A percentile compares a stretch with the other conserved stretches of the same genome.
phyloP scores from a whole-genome alignment of 2,113 vertebrate genomes.

The Eulemur rufifrons region DNA sequence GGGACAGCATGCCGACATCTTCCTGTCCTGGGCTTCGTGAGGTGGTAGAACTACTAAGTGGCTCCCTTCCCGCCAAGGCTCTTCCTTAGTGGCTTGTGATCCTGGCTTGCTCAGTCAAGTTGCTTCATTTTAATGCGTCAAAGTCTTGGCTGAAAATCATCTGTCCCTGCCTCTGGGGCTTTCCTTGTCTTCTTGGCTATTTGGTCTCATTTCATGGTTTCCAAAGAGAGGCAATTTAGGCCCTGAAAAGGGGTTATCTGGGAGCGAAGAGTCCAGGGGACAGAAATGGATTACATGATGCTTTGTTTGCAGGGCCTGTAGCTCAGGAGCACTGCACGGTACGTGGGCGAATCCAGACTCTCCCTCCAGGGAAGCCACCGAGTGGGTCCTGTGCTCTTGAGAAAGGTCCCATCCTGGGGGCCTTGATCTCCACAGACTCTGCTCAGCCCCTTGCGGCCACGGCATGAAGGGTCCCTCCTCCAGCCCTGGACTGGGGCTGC shows the following conservation, averaged over 20 bases:
- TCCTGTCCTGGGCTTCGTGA: neutral
- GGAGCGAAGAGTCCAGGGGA: neutral
- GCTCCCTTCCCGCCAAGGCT: neutral
- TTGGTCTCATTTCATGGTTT: neutral
- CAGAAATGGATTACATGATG: neutral
- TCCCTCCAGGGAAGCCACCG: neutral
- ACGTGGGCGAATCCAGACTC: neutral
- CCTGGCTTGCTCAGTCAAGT: neutral
- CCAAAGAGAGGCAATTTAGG: neutral
- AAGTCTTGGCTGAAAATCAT: neutral
- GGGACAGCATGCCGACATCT: neutral
- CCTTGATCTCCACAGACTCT: neutral
- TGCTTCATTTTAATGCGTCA: neutral
- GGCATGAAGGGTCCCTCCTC: neutral
- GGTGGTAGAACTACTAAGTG: neutral
- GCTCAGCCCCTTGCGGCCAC: neutral
- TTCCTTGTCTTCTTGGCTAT: neutral
- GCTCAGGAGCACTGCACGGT: neutral
- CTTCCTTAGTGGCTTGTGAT: neutral
- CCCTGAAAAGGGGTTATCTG: neutral
- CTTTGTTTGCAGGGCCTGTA: neutral
- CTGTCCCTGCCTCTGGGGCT: neutral
- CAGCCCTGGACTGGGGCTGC: neutral
- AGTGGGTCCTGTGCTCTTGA: neutral
- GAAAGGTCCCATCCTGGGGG: neutral